Base-by-base conservation (phyloP, 1,140 invertebrate species). In the Pogonomyrmex californicus region DNA sequence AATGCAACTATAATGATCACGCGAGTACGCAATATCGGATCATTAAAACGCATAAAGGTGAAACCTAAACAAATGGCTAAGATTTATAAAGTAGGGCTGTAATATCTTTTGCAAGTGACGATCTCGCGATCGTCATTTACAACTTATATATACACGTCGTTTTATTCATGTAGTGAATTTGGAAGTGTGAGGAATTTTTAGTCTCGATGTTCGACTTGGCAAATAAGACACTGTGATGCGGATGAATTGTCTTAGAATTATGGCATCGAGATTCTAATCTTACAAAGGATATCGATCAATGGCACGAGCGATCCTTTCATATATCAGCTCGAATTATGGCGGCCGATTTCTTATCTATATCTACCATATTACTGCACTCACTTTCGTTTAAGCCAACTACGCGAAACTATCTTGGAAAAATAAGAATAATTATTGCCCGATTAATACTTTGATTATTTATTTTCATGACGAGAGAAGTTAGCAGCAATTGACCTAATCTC, bases 301-400 rank as follows among this genome's bases (percentile, higher is more conserved):
- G 56, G 66, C 73, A 58, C 85, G 86, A 90, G 88, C 44, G 81
- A 90, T 85, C 86, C 85, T 86, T 65, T 58, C 79, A 71, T 82
- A 86, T 58, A 90, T 89, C 68, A 77, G 62, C 23, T 86, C 60
- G 86, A 90, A 90, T 90, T 90, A 87, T 82, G 75, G 76, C 88
- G 38, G 70, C 0, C 76, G 86, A 90, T 86, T 23, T 63, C 70
- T 90, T 90, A 90, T 90, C 87, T 49, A 4, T 77, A 75, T 47
- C 81, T 76, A 70, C 66, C 58, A 77, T 82, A 75, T 70, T 54
- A 78, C 41, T 68, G 62, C 85, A 78, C 65, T 90, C 77, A 82
- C 77, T 90, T 89, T 90, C 71, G 77, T 90, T 89, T 41, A 54
- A 51, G 44, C 30, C n/a, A 65, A 71, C 77, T 56, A 54, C 56